Base-by-base conservation (phyloP, 2,888 invertebrate genomes). In the Heliconius ismenius region DNA sequence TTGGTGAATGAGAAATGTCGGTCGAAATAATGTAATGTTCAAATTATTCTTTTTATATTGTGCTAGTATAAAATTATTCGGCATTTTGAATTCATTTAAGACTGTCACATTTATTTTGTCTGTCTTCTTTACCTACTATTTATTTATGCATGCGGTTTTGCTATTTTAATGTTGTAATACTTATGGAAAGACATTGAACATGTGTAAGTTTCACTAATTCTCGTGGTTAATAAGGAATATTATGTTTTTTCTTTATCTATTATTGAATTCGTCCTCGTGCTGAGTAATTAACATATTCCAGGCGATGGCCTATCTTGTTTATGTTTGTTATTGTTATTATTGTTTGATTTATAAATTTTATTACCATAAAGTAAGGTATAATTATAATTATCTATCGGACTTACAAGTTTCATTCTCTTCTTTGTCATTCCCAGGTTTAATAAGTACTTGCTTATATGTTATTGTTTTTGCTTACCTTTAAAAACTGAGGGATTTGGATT, bases 391-490 rank as follows among this genome's bases (percentile, higher is more conserved):
- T 76, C 32, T 68, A 54, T 21, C 15, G 26, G 43, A 73, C 54
- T 62, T 69, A 74, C 43, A 62, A 54, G 70, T 69, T 54, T 72
- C 68, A 73, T 74, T 67, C 74, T 73, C 78, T 76, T 80, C 79
- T 81, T 73, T 83, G 82, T 78, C 81, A 81, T 81, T 83, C 81
- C 80, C 78, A 81, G 73, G 80, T 76, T 68, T 65, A 75, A 24
- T 64, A 63, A 26, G 36, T 65, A 13, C 13, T 39, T 65, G 7
- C 36, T n/a, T n/a, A 36, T 70, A 62, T 63, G 54, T 39, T 43
- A 69, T 69, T 32, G 6, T 70, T 28, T 65, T 58, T 65, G 58
- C 58, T 72, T 67, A 76, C 49, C 39, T 21, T 65, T 4, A 9
- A 63, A 43, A 39, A 73, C 26, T 73, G 49, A 49, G 32, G 18